Evolutionary conservation across 2,797 vertebrate genomes (phyloP).

Genomic region (Characodon lateralis): DNA sequence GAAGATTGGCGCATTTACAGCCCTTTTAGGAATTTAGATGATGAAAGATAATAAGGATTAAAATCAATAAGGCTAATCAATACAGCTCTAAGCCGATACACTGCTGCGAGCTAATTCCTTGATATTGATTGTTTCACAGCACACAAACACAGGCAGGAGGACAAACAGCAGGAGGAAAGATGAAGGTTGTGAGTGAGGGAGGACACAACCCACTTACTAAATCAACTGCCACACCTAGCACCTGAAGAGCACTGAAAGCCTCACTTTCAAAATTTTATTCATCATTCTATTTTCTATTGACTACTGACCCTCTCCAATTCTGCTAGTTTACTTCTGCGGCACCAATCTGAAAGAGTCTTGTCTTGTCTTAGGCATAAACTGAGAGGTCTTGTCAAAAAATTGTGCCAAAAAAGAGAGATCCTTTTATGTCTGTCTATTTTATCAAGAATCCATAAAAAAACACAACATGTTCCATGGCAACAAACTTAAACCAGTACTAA

Average conservation of each 20-base stretch:
- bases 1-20: conserved; percentile 18
- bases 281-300: conserved; percentile 37
- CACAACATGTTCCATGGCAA: not conserved
- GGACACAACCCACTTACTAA: conserved; percentile 47
- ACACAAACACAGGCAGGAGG: conserved; percentile 31
- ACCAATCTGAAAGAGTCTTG: conserved; percentile 38
- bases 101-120: conserved; percentile 34
- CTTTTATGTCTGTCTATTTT: conserved; percentile 42
- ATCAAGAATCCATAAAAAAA: conserved; percentile 16
- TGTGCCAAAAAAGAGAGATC: conserved; percentile 38
- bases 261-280: conserved; percentile 48
- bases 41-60: conserved; percentile 57
- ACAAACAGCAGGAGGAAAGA: conserved; percentile 41
- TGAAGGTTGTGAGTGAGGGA: conserved; percentile 23
- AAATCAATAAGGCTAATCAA: conserved; percentile 64
- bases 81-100: conserved; percentile 40
- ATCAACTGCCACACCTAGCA: conserved; percentile 68
- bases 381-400: conserved; percentile 38
- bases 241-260: conserved; percentile 52
- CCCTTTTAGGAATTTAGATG: conserved; percentile 40
- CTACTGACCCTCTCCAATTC: conserved; percentile 11
- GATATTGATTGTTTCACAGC: conserved; percentile 54
- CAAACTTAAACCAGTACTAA: not conserved
- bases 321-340: conserved; percentile 31
- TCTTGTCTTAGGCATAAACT: conserved; percentile 28